phyloP scores from a whole-genome alignment of 2,113 vertebrate genomes.

The Agapornis roseicollis region DNA sequence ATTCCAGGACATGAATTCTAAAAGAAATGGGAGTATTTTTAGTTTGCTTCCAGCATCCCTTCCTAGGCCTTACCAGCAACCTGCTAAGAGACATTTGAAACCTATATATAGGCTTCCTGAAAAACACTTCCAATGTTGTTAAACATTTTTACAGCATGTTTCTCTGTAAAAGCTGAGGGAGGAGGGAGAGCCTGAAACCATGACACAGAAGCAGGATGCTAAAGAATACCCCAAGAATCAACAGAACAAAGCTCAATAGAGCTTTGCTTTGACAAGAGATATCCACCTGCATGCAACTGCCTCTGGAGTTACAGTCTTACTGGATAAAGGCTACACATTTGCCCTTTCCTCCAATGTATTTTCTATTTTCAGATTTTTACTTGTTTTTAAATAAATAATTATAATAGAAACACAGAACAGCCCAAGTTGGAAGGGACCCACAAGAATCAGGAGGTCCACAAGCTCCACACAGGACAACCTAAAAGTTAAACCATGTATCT shows the following conservation, averaged over 20 bases:
- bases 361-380: neutral
- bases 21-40: neutral
- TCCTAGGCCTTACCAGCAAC: neutral
- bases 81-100: neutral
- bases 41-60: neutral
- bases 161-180: neutral
- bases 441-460: accelerated
- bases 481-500: neutral
- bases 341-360: neutral
- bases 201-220: neutral
- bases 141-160: neutral
- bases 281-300: neutral
- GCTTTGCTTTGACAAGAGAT: neutral
- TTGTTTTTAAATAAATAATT: neutral
- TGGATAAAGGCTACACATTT: neutral
- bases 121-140: neutral
- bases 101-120: neutral
- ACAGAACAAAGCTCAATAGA: neutral
- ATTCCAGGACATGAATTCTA: neutral
- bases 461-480: neutral
- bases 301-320: neutral
- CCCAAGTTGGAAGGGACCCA: neutral
- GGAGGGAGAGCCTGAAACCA: neutral
- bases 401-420: neutral
- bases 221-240: neutral